Evolutionary conservation across 2,888 invertebrate species (phyloP).

Genomic region (Tenthredo amoena): DNA sequence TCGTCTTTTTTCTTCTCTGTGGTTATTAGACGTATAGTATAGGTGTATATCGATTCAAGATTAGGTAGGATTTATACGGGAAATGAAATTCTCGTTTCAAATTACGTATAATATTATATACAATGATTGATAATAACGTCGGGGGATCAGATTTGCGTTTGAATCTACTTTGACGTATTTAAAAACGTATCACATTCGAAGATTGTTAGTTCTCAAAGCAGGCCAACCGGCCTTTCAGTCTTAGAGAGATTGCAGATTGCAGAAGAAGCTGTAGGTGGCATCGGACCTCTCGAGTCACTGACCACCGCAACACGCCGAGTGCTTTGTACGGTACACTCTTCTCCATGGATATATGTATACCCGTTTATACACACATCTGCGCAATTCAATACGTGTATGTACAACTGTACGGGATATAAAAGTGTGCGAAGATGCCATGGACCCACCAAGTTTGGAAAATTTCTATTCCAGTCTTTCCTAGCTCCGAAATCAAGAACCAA

Average conservation of each 20-base stretch:
- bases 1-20: background rate
- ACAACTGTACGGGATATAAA: no score
- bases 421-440: no score
- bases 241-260: slow-evolving; percentile 2
- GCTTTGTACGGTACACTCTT: slow-evolving; percentile 13
- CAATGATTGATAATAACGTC: background rate
- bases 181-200: background rate
- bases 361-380: background rate
- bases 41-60: no score
- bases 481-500: no score
- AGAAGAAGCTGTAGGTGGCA: slow-evolving; percentile 10
- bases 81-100: no score
- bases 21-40: no score
- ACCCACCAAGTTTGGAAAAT: no score
- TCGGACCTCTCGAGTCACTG: slow-evolving; percentile 59
- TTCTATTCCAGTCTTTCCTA: no score
- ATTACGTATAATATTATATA: background rate
- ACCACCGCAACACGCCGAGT: slow-evolving; percentile 60
- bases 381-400: background rate
- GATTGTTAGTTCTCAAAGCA: background rate
- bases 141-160: background rate
- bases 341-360: background rate
- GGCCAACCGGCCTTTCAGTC: background rate
- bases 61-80: no score
- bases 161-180: background rate